These are phyloP conservation scores for Toxonevra muliebris DNA, from an alignment of 2,888 invertebrate species.

Conservation along the genomic window DNA sequence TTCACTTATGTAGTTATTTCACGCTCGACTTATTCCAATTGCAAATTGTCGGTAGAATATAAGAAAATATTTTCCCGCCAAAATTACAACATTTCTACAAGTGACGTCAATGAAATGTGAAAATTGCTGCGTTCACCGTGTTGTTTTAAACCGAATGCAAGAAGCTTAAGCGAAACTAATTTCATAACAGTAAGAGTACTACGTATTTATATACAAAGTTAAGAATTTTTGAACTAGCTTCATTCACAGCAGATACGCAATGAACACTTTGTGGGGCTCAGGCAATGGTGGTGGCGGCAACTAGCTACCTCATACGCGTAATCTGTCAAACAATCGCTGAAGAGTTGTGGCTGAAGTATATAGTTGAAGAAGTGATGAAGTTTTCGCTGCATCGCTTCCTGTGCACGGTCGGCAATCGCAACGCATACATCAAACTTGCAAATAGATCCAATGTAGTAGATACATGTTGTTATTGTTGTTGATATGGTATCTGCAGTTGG, in stretches of 20 bases:
- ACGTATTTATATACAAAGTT: constrained; percentile 24
- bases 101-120: background rate
- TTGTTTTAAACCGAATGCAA: background rate
- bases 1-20: constrained; percentile 22
- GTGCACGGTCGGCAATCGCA: constrained; percentile 1
- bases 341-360: constrained; percentile 24
- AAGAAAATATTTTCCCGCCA: background rate
- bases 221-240: background rate
- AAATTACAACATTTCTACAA: background rate
- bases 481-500: constrained; percentile 3
- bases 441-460: constrained; percentile 12
- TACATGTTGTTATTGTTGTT: constrained; percentile 15
- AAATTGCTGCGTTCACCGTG: background rate
- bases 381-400: constrained; percentile 26
- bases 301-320: constrained; percentile 36
- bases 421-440: background rate
- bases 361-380: constrained; percentile 17
- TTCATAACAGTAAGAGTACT: constrained; percentile 41
- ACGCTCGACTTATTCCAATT: constrained; percentile 31
- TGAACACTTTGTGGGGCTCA: background rate
- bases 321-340: constrained; percentile 39
- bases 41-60: background rate
- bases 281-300: background rate
- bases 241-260: too few species aligned
- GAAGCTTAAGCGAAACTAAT: constrained; percentile 52